Evolutionary conservation across 2,888 invertebrate species (phyloP), one percentile per base, ranked within the genome.

Genomic region (Strigamia maritima): DNA sequence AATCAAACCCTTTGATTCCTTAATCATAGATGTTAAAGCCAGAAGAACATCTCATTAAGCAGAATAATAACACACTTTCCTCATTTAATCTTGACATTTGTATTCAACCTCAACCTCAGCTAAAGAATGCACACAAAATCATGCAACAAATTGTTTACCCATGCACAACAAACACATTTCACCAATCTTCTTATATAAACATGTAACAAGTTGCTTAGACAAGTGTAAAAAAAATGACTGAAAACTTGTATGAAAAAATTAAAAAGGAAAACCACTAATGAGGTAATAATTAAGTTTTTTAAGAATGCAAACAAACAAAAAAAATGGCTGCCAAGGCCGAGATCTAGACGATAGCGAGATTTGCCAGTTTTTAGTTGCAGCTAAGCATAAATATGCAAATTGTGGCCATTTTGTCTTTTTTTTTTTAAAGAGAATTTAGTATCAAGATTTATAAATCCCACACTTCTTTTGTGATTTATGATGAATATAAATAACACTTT

Each of bases 1-100:
- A 54, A 54, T 54, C 54, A 54, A 54, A 54, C 54, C 54, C 54
- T 54, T 54, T 54, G 54, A 54, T 54, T 54, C 54, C 54, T 54
- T 54, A 54, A 54, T 54, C n/a, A 54, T 54, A 54, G 8, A 54
- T 16, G 14, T 54, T 54, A 54, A 54, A 16, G 8, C 4, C 16
- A 16, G 8, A 54, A 54, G 16, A 54, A 54, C 54, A 54, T 54
- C 8, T 16, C 54, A 54, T 54, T 54, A 54, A 54, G 38, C 54
- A 7, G 4, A 54, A 54, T 54, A 54, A 54, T 54, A 54, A 54
- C 54, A 54, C 8, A 12, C 54, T 54, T 4, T 54, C 19, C 16
- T 54, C 54, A 19, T 16, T 54, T 54, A 54, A 54, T 54, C 19
- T 6, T 19, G 8, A 12, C 54, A 54, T 54, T 54, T 54, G 54